Conservation (phyloP, 2,888 invertebrate genomes). For the Aethes cnicana region DNA sequence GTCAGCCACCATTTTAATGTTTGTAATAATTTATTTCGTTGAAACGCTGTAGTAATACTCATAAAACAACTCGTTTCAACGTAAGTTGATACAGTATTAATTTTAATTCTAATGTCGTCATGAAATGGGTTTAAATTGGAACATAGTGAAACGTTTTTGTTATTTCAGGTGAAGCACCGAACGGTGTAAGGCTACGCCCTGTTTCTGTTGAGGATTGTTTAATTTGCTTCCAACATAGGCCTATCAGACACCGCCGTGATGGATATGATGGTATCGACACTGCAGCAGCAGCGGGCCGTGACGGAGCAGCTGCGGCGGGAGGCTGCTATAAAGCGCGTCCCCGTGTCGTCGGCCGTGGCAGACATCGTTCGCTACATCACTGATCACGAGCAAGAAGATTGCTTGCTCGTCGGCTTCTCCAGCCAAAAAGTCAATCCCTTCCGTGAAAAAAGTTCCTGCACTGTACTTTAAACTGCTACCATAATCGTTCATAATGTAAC, state of each 20-base stretch:
- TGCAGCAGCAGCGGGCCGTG: constrained; percentile 96
- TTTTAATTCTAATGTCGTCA: too few species aligned
- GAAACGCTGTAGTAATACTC: background rate
- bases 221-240: constrained; percentile 87
- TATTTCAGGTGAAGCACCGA: constrained; percentile 33
- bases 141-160: background rate
- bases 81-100: constrained; percentile 7
- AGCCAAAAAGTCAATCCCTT: constrained; percentile 97
- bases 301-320: constrained; percentile 96
- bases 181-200: constrained; percentile 71
- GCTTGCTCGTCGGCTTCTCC: constrained; percentile 95
- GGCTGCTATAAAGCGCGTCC: constrained; percentile 92
- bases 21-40: background rate
- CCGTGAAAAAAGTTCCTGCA: constrained; percentile 95
- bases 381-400: constrained; percentile 96
- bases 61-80: background rate
- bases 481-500: constrained; percentile 5
- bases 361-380: constrained; percentile 95
- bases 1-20: constrained; percentile 21
- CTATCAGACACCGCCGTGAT: constrained; percentile 94
- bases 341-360: constrained; percentile 94
- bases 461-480: constrained; percentile 84
- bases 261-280: constrained; percentile 96
- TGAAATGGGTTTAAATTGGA: background rate
- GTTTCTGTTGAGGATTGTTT: constrained; percentile 59